Evolutionary conservation across 2,888 invertebrate species (phyloP).

Genomic region (Blastobasis adustella): DNA sequence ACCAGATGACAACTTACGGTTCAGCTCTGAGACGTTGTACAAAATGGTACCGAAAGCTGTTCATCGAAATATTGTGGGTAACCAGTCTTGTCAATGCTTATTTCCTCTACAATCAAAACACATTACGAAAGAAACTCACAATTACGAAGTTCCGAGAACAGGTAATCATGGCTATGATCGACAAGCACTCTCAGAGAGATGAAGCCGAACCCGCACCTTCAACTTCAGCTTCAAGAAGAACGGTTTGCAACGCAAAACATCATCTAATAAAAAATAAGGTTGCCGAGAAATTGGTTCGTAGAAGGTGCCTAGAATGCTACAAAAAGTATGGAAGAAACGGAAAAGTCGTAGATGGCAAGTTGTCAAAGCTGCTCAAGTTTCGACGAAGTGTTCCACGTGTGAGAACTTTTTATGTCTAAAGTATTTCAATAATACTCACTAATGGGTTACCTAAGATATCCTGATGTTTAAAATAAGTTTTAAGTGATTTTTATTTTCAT

Average conservation of each 20-base stretch:
- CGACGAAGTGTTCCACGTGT: background rate
- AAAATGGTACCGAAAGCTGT: constrained; percentile 12
- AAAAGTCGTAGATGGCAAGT: background rate
- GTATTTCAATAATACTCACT: constrained; percentile 1
- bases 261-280: background rate
- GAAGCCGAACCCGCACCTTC: background rate
- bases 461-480: too few relatives aligned
- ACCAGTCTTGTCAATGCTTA: constrained; percentile 22
- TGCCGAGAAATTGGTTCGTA: background rate
- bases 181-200: background rate
- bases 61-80: constrained; percentile 16
- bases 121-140: constrained; percentile 3
- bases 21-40: constrained; percentile 12
- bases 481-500: too few relatives aligned
- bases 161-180: background rate
- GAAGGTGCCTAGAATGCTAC: constrained; percentile 1
- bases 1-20: constrained; percentile 16
- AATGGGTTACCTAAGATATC: too few relatives aligned
- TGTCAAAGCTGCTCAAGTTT: background rate
- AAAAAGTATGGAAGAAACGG: constrained; percentile 1
- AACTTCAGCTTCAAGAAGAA: background rate
- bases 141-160: constrained; percentile 5
- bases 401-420: background rate
- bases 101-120: constrained; percentile 7
- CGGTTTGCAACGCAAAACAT: background rate